Percentiles rank a stretch among this genome's conserved stretches.
phyloP scores from a whole-genome alignment of 2,797 vertebrate genomes.

The Sylvia borin region DNA sequence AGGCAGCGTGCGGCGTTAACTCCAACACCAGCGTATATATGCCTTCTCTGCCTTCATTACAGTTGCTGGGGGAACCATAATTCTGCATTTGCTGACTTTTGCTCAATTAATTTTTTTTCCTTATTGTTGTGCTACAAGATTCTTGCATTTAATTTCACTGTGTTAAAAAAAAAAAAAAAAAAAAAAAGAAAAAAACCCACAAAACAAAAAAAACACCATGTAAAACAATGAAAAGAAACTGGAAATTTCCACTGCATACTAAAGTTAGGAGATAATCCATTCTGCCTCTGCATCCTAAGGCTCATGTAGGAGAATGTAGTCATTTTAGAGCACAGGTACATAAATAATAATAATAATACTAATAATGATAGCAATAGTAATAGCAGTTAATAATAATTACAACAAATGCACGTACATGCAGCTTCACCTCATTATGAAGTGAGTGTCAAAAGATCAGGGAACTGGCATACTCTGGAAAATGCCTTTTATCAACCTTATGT shows the following conservation, averaged over 20 bases:
- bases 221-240: background rate
- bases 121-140: constrained; percentile 23
- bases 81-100: constrained; percentile 67
- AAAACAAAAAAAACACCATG: too few species aligned
- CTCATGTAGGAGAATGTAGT: background rate
- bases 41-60: constrained; percentile 57
- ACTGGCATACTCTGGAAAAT: background rate
- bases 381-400: background rate
- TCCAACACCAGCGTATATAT: background rate
- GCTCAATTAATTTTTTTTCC: constrained; percentile 62
- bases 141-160: constrained; percentile 39
- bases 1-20: background rate
- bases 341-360: background rate
- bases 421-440: background rate
- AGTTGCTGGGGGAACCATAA: constrained; percentile 70
- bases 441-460: background rate
- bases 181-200: background rate
- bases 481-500: background rate
- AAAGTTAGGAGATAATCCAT: background rate
- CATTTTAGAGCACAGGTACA: background rate
- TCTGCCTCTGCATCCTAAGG: background rate
- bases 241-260: background rate
- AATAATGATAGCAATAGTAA: background rate
- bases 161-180: background rate
- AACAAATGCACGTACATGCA: background rate